These are phyloP conservation scores for Alethe castanea DNA, from an alignment of 2,113 vertebrate genomes.

Conservation along the genomic window DNA sequence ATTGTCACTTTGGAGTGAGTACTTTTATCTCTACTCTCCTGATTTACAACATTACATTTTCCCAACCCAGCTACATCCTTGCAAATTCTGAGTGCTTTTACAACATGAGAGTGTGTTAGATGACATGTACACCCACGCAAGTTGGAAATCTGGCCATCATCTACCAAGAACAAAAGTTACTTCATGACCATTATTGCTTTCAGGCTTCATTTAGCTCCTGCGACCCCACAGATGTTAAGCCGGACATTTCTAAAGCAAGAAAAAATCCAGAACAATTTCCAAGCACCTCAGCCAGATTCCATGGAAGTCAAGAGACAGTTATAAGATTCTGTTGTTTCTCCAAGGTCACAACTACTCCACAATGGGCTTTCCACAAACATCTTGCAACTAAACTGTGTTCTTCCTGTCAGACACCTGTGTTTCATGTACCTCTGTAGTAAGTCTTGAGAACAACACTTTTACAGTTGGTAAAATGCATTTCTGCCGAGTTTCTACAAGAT, in stretches of 20 bases:
- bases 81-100: not conserved
- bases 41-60: not conserved
- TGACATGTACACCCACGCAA: not conserved
- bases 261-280: conserved; percentile 2
- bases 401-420: conserved; percentile 10
- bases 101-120: accelerated
- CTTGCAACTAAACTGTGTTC: conserved; percentile 1
- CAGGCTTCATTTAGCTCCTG: not conserved
- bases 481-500: not conserved
- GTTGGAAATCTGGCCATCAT: not conserved
- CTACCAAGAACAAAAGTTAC: not conserved
- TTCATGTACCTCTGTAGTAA: not conserved
- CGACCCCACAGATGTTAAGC: not conserved
- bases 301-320: not conserved
- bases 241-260: not conserved
- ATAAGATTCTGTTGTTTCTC: not conserved
- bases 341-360: not conserved
- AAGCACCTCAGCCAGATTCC: not conserved
- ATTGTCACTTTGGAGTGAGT: not conserved
- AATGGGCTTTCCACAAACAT: conserved; percentile 11
- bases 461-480: not conserved
- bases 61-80: not conserved
- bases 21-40: not conserved
- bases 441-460: not conserved
- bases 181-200: not conserved